These are phyloP conservation scores for Lithophane ornitopus DNA, from an alignment of 2,888 invertebrate species.

Conservation along the genomic window DNA sequence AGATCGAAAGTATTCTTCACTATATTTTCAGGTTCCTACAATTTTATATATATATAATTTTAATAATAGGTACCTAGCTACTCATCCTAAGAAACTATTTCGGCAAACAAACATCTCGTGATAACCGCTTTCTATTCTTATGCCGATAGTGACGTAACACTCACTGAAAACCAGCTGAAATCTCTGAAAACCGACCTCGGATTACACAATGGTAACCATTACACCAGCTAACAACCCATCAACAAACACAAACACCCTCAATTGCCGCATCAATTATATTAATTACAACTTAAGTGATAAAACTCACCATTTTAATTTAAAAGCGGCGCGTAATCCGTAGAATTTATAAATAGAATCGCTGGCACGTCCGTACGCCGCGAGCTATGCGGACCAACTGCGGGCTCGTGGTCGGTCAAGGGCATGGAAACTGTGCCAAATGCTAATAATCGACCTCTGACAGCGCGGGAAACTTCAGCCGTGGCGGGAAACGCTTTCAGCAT, in stretches of 20 bases:
- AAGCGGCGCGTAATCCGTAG: slow-evolving; percentile 72
- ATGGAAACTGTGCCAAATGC: slow-evolving; percentile 86
- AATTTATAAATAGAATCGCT: slow-evolving; percentile 54
- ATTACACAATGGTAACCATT: slow-evolving; percentile 17
- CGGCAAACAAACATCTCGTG: slow-evolving; percentile 45
- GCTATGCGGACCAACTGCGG: slow-evolving; percentile 85
- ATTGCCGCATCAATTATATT: slow-evolving; percentile 21
- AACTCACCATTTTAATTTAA: slow-evolving; percentile 84
- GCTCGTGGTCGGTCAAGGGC: slow-evolving; percentile 84
- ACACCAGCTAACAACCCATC: background rate
- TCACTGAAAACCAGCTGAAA: slow-evolving; percentile 57
- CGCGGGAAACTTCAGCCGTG: slow-evolving; percentile 80
- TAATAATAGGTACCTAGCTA: too few species aligned
- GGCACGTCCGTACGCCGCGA: slow-evolving; percentile 73
- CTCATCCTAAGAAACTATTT: slow-evolving; percentile 35
- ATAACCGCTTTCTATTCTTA: slow-evolving; percentile 66
- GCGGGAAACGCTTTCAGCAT: slow-evolving; percentile 60
- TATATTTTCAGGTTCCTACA: background rate
- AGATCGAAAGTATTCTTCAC: background rate
- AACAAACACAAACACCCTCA: background rate
- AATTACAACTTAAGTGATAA: slow-evolving; percentile 47
- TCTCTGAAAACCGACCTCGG: slow-evolving; percentile 31
- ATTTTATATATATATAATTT: too few species aligned
- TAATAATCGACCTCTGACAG: slow-evolving; percentile 78
- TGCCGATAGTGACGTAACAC: slow-evolving; percentile 72